phyloP scores from a whole-genome alignment of 1,140 invertebrate species.

The Drosophila pachea region DNA sequence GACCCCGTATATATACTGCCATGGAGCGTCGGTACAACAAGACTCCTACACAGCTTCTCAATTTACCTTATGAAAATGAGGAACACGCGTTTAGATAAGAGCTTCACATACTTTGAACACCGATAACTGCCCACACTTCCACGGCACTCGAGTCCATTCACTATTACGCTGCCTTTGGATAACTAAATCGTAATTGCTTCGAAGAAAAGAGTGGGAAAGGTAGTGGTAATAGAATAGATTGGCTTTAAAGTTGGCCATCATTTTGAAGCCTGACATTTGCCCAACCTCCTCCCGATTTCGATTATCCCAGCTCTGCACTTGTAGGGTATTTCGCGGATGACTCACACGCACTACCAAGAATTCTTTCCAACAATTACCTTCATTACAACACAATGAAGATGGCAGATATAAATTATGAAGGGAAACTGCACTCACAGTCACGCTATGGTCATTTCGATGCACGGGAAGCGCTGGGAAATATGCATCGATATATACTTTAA shows the following conservation, averaged over 20 bases:
- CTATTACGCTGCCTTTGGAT: too few species aligned
- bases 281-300: too few species aligned
- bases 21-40: constrained; percentile 12
- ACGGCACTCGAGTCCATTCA: background rate
- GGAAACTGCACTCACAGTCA: background rate
- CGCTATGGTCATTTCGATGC: background rate
- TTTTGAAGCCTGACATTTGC: too few species aligned
- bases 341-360: constrained; percentile 6
- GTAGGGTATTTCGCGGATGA: too few species aligned
- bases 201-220: too few species aligned
- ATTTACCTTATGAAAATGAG: constrained; percentile 33
- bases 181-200: too few species aligned
- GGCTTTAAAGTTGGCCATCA: too few species aligned
- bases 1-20: constrained; percentile 20
- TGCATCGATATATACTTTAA: too few species aligned
- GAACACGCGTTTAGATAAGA: constrained; percentile 2
- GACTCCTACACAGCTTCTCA: constrained; percentile 29
- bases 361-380: constrained; percentile 1
- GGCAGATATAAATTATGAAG: background rate
- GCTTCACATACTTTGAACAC: too few species aligned
- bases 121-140: background rate
- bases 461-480: too few species aligned
- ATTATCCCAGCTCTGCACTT: too few species aligned
- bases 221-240: too few species aligned
- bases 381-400: constrained; percentile 19